A percentile compares a stretch with the other conserved stretches of the same genome.
phyloP scores from a whole-genome alignment of 2,113 vertebrate genomes.

The Macrotus californicus region DNA sequence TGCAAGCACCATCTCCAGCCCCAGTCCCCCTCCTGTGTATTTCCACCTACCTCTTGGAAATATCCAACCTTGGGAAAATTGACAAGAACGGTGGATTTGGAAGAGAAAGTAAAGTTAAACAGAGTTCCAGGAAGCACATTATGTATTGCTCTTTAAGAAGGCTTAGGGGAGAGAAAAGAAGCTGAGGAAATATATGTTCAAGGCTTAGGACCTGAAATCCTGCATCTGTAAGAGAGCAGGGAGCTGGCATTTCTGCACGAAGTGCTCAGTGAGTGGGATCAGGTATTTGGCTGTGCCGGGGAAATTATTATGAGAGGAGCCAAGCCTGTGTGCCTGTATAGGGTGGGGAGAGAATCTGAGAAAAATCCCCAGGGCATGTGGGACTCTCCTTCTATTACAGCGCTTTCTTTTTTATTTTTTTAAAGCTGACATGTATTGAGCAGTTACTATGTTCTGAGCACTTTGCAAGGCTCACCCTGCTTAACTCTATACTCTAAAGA shows the following conservation, averaged over 20 bases:
- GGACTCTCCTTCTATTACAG: neutral
- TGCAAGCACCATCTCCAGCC: neutral
- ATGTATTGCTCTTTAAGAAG: neutral
- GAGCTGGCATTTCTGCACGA: neutral
- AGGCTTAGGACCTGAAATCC: neutral
- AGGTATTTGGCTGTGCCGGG: neutral
- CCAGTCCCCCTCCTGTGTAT: accelerated
- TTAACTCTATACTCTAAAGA: neutral
- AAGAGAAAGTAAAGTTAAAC: neutral
- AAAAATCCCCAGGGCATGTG: neutral
- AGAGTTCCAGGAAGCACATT: neutral
- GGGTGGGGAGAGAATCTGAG: neutral
- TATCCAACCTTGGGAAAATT: neutral
- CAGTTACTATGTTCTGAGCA: neutral
- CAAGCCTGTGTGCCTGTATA: neutral
- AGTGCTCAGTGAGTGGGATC: neutral
- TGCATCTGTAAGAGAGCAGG: neutral
- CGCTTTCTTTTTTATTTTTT: neutral
- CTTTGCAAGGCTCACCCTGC: neutral
- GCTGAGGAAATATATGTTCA: neutral
- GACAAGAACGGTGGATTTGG: neutral
- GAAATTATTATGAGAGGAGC: neutral
- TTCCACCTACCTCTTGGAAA: neutral
- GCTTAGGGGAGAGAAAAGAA: neutral
- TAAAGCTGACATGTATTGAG: neutral